A percentile compares a stretch with the other conserved stretches of the same genome.
Conservation (phyloP, 1,140 invertebrate species). For the Aphelenchoides besseyi region DNA sequence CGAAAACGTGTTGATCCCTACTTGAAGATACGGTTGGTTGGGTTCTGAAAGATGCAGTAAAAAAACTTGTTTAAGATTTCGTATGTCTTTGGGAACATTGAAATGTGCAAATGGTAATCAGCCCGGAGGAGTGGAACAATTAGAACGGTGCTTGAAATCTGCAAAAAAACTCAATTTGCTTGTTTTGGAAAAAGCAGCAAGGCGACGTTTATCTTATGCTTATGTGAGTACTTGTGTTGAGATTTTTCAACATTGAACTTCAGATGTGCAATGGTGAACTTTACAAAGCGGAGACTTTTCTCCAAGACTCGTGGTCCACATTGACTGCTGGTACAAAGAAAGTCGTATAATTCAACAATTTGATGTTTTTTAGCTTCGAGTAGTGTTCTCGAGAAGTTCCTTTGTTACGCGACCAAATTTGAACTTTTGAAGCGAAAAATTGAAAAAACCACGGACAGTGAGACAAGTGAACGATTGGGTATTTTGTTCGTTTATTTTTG, state of each 20-base stretch:
- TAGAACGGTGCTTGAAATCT: neutral
- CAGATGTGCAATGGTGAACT: neutral
- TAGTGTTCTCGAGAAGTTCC: slow-evolving; percentile 20
- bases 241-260: neutral
- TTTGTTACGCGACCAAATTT: slow-evolving; percentile 1
- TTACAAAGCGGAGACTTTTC: neutral
- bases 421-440: slow-evolving; percentile 10
- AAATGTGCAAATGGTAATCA: neutral
- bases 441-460: neutral
- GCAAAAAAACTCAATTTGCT: neutral
- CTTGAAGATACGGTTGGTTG: slow-evolving; percentile 3
- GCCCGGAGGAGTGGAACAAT: neutral
- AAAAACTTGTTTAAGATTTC: slow-evolving; percentile 11
- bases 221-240: slow-evolving; percentile 9
- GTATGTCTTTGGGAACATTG: slow-evolving; percentile 18
- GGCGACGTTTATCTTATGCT: neutral
- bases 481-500: neutral
- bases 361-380: too few relatives aligned
- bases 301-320: neutral
- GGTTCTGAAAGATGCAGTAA: too few relatives aligned
- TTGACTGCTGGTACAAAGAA: neutral
- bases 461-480: neutral
- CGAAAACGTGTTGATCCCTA: slow-evolving; percentile 4
- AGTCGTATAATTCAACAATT: too few relatives aligned
- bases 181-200: neutral